phyloP scores from a whole-genome alignment of 1,140 invertebrate species.

The Habropoda laboriosa region DNA sequence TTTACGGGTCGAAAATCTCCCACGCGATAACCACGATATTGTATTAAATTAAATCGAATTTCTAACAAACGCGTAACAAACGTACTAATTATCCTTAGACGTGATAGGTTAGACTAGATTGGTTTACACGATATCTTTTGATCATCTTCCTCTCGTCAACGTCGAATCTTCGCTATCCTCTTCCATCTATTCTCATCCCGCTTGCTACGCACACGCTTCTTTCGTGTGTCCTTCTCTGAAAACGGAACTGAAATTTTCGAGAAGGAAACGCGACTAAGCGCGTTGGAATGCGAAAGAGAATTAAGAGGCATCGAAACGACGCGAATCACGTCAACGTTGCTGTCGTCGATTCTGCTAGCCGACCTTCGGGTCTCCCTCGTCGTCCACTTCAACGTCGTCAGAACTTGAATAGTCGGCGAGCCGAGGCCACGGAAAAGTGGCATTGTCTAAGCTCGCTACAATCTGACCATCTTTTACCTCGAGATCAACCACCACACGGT shows the following conservation, averaged over 20 bases:
- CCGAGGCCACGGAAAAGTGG: constrained; percentile 85
- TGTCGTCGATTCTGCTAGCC: constrained; percentile 39
- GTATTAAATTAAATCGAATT: constrained; percentile 64
- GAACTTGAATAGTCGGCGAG: constrained; percentile 81
- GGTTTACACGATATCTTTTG: constrained; percentile 58
- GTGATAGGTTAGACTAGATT: constrained; percentile 52
- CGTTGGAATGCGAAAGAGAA: constrained; percentile 1
- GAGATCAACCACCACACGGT: constrained; percentile 77
- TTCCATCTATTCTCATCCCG: no score
- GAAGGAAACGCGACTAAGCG: neutral
- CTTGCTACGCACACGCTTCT: no score
- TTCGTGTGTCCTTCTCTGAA: no score
- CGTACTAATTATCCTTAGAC: constrained; percentile 58
- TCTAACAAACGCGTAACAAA: constrained; percentile 72
- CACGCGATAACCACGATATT: constrained; percentile 50
- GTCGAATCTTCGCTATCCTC: neutral
- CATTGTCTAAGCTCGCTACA: constrained; percentile 85
- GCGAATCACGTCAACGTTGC: constrained; percentile 49
- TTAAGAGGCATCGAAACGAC: neutral
- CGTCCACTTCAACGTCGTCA: constrained; percentile 79
- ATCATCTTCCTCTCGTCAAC: constrained; percentile 51
- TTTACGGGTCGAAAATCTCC: neutral
- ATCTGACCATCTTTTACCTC: constrained; percentile 80
- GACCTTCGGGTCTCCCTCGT: constrained; percentile 59
- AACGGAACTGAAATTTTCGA: no score